phyloP scores from a whole-genome alignment of 2,113 vertebrate species.

The Ondatra zibethicus region DNA sequence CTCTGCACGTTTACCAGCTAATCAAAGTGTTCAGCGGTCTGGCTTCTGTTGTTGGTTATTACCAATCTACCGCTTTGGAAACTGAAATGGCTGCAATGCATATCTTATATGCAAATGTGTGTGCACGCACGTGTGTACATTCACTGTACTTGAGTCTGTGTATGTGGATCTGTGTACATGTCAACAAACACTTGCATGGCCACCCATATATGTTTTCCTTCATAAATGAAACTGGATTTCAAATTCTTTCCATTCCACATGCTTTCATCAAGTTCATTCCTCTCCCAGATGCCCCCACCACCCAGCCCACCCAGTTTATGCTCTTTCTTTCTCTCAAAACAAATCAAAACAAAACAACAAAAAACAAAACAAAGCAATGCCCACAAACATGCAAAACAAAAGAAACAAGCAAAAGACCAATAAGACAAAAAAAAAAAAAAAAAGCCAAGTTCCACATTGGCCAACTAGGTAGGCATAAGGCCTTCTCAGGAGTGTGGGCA shows the following conservation, averaged over 20 bases:
- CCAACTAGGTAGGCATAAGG: no score
- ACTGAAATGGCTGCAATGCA: neutral
- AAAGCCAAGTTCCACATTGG: neutral
- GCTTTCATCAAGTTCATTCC: neutral
- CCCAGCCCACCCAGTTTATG: neutral
- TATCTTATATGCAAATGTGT: no score
- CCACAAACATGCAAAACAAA: neutral
- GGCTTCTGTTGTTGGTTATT: rapidly evolving
- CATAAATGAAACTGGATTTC: neutral
- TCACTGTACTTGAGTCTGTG: neutral
- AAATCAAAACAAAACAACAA: neutral
- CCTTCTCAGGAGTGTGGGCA: neutral
- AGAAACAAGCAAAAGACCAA: neutral
- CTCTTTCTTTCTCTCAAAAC: neutral
- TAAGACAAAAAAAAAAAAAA: neutral
- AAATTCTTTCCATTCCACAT: neutral
- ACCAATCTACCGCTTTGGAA: neutral
- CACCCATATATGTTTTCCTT: neutral
- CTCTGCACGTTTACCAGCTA: neutral
- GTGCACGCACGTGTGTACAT: neutral
- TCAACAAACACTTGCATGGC: neutral
- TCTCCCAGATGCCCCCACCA: neutral
- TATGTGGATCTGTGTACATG: neutral
- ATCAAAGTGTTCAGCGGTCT: rapidly evolving
- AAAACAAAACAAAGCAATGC: neutral